Evolutionary conservation across 2,888 invertebrate genomes (phyloP), one percentile per base, ranked within the genome.

Genomic region (Cecidostiba fungosa): DNA sequence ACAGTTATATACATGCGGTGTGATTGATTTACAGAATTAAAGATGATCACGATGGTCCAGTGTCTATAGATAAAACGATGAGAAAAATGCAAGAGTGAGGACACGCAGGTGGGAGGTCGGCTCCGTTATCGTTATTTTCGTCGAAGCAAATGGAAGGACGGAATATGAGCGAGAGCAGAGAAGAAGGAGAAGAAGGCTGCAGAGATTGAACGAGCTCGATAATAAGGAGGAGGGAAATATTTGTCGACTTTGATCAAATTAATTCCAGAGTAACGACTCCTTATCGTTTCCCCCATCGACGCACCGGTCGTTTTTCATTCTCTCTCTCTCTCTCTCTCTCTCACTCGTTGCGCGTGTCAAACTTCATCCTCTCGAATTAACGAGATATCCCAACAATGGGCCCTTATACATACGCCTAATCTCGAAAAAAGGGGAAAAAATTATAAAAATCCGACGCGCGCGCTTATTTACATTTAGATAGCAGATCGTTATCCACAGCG

Each of bases 241-340:
- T 87, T 87, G 86, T 87, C 86, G 85, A 87, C 77, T 87, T 85
- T 83, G 85, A 87, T 87, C 85, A 87, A 87, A 87, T 87, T 85
- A 85, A 87, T 87, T 85, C 82, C 82, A 82, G 86, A 85, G 86
- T 82, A 86, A 86, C 86, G 84, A 86, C 74, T 82, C 70, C 66
- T 73, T 86, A 86, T 86, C 86, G 72, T 36, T 82, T 79, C 79
- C 85, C 80, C 29, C 59, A 85, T 85, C 86, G 80, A 80, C 59
- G 59, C 79, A 66, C 77, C 79, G 77, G 85, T 87, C 86, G 83
- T 87, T 85, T 85, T 83, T 87, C 86, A 87, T 83, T 79, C 78
- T 74, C 74, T 85, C 50, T 12, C 54, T 72, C 32, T 32, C 32
- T 32, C 32, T 32, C 32, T 32, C 32, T 32, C 50, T 54, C 69